Base-by-base conservation (phyloP, 2,797 vertebrate species). In the Diplodus puntazzo region DNA sequence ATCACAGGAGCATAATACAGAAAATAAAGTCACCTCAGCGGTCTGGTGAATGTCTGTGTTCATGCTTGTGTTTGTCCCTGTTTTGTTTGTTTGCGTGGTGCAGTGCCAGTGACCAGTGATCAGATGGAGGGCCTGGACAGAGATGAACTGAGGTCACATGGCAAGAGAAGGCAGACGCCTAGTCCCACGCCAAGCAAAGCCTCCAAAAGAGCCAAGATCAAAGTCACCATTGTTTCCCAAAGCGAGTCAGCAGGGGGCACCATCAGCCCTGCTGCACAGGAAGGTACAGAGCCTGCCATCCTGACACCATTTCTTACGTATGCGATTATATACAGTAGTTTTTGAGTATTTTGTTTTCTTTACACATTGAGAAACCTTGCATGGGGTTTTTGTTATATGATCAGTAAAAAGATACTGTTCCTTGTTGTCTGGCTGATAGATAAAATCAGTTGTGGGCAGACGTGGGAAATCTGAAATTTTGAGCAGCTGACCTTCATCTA, bases 201-300 rank as follows among this genome's bases (percentile, higher is more conserved):
- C 48, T 95, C 97, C 86, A 99, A 99, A 92, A 95, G 97, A 84
- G 97, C 98, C 52, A 99, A 99, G 95, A 98, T 99, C 91, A 98
- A 99, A 95, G 98, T 99, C 92, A 98, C 98, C 84, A 97, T 99
- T 66, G 95, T 98, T 78, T 97, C 98, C 67, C 98, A 98, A 53
- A 97, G 96, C 8, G 98, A 98, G 50, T 78, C 95, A 21, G 75
- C 95, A 54, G 95, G 94, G 73, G 92, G 87, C 1, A 72, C 92
- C 73, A 76, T 93, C 42, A 92, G 92, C 81, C 91, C 94, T 50
- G 72, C 90, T 69, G 82, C 91, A 50, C 94, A 96, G 39, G 97
- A 98, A 94, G 97, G 98, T 98, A 95, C 30, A 45, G 18, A 74
- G 30, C 16, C 45, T 54, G 7, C 6, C 23, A 5, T 61, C 20